These are phyloP conservation scores for Carlito syrichta DNA, from an alignment of 2,113 vertebrate genomes.

Conservation along the genomic window DNA sequence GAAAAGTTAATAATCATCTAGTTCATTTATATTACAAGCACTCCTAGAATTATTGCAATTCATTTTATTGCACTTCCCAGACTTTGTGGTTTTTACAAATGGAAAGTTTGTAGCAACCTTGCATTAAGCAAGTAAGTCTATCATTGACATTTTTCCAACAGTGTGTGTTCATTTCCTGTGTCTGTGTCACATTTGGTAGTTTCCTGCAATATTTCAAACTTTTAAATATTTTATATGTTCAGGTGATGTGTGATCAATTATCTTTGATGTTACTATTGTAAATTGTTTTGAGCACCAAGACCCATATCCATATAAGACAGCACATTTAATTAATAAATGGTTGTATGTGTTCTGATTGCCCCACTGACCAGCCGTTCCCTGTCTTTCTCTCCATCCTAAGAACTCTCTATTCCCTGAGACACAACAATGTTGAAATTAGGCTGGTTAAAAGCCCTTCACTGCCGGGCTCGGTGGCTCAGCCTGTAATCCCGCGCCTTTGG, in stretches of 20 bases:
- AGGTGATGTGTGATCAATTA: not conserved
- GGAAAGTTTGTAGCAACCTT: not conserved
- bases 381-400: not conserved
- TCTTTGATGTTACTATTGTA: not conserved
- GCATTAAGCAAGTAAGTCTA: not conserved
- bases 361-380: not conserved
- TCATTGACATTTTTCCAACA: not conserved
- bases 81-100: not conserved
- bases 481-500: too few species aligned
- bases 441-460: not conserved
- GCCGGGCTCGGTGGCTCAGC: too few species aligned
- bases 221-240: not conserved
- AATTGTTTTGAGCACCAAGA: not conserved
- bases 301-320: not conserved
- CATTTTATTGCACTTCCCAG: not conserved
- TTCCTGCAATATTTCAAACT: not conserved
- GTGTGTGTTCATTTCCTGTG: not conserved
- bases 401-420: not conserved
- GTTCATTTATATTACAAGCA: not conserved
- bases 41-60: not conserved
- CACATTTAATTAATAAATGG: not conserved
- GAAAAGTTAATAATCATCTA: not conserved
- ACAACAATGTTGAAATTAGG: not conserved
- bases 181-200: not conserved
- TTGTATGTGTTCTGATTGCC: not conserved